A percentile compares a stretch with the other conserved stretches of the same genome.
Conservation (phyloP, 2,113 vertebrate species). For the Meles meles region DNA sequence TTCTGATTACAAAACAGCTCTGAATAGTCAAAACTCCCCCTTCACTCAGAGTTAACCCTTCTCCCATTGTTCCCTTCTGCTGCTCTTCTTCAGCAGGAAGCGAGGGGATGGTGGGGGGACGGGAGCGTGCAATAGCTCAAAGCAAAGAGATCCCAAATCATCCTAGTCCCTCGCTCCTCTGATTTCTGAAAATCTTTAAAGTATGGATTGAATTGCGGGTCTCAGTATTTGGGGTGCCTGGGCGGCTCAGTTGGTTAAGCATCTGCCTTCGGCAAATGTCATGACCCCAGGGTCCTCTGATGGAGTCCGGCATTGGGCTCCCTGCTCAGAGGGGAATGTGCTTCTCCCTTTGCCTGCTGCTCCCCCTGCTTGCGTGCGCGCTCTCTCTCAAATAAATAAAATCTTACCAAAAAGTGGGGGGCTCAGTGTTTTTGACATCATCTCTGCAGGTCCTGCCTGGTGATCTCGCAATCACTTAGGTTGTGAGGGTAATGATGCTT, state of each 20-base stretch:
- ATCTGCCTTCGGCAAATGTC: not conserved
- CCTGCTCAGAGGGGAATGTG: too few relatives aligned
- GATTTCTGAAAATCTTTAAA: not conserved
- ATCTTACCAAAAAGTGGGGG: not conserved
- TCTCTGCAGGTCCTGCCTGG: not conserved
- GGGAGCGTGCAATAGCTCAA: rapidly evolving
- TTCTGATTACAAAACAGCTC: not conserved
- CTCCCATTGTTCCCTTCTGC: not conserved
- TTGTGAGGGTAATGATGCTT: not conserved
- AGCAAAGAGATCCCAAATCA: not conserved
- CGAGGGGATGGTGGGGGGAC: rapidly evolving
- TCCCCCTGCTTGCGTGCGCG: too few relatives aligned
- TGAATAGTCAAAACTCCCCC: not conserved
- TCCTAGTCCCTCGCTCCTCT: not conserved
- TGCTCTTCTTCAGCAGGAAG: not conserved
- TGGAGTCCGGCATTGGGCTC: not conserved
- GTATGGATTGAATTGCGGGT: not conserved
- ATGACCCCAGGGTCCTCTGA: not conserved
- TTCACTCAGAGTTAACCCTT: not conserved
- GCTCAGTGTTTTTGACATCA: not conserved
- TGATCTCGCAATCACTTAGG: not conserved
- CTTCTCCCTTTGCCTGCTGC: too few relatives aligned
- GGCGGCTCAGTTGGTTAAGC: not conserved
- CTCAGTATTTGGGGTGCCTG: not conserved
- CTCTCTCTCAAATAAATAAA: not conserved